Conservation (phyloP, 2,797 vertebrate genomes). For the Acanthornis magna region DNA sequence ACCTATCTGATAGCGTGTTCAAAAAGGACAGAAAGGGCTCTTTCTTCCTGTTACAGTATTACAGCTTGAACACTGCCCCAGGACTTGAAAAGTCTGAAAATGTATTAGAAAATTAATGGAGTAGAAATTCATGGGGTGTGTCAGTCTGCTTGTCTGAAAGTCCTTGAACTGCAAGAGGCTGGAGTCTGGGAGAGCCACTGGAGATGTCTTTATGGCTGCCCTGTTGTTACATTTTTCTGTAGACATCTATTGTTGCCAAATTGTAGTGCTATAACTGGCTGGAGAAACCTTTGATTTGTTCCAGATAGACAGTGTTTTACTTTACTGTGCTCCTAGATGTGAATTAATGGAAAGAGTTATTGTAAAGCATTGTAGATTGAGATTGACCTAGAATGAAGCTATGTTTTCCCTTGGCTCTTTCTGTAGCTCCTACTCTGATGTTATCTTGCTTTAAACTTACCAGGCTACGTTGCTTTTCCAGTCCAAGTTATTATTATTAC, state of each 20-base stretch:
- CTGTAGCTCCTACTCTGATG: slow-evolving; percentile 21
- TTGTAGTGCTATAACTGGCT: not conserved
- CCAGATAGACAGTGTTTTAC: not conserved
- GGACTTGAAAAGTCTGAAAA: not conserved
- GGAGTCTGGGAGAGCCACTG: not conserved
- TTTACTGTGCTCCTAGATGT: not conserved
- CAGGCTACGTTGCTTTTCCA: not conserved
- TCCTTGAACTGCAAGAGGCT: not conserved
- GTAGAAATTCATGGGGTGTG: not conserved
- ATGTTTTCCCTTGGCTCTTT: slow-evolving; percentile 24
- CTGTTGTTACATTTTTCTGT: not conserved
- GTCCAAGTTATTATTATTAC: slow-evolving; percentile 26
- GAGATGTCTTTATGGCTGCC: not conserved
- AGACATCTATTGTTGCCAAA: not conserved
- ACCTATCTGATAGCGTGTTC: not conserved
- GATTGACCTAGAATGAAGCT: not conserved
- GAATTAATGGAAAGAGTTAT: slow-evolving; percentile 25
- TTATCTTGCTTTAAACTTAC: slow-evolving; percentile 30
- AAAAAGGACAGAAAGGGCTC: not conserved
- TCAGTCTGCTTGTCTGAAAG: not conserved
- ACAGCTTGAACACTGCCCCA: not conserved
- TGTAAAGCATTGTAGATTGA: not conserved
- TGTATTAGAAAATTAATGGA: not conserved
- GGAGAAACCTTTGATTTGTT: not conserved
- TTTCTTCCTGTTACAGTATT: not conserved